Percentiles rank a stretch among this genome's conserved stretches.
Evolutionary conservation across 2,888 invertebrate species (phyloP).

Genomic region (Caenorhabditis sp.): DNA sequence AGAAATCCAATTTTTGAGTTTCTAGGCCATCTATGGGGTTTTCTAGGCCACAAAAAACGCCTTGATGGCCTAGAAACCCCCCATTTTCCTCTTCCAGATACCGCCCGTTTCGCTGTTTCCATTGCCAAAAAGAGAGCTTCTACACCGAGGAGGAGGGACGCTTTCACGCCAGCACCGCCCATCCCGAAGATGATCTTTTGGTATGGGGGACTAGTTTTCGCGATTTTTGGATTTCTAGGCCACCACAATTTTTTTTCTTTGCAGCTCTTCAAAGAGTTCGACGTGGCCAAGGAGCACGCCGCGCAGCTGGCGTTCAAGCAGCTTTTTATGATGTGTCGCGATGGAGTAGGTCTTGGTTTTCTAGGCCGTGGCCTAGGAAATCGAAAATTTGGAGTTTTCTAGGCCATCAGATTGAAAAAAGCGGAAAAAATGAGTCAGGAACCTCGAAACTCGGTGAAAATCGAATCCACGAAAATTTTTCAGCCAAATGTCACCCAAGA

Average conservation of each 20-base stretch:
- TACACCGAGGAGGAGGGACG: constrained; percentile 69
- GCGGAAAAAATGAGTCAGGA: no score
- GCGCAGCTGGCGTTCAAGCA: constrained; percentile 33
- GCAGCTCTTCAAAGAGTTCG: constrained; percentile 44
- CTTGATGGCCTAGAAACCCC: background rate
- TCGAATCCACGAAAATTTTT: constrained; percentile 17
- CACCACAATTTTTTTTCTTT: constrained; percentile 10
- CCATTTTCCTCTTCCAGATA: constrained; percentile 50
- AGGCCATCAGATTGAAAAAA: background rate
- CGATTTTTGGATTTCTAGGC: background rate
- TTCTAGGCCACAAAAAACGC: constrained; percentile 5
- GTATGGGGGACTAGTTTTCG: constrained; percentile 9
- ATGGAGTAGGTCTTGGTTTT: constrained; percentile 49
- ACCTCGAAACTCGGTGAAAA: background rate
- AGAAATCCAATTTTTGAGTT: background rate
- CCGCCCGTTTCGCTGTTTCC: constrained; percentile 66
- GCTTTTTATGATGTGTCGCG: constrained; percentile 53
- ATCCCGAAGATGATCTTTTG: constrained; percentile 32
- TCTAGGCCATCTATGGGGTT: background rate
- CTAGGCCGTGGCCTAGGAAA: background rate
- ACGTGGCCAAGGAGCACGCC: constrained; percentile 23
- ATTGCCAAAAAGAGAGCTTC: constrained; percentile 68
- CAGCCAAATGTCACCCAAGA: constrained; percentile 46
- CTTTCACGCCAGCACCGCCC: constrained; percentile 62
- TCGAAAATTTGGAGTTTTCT: background rate